Evolutionary conservation across 2,113 vertebrate genomes (phyloP).

Genomic region (Paradoxurus hermaphroditus): DNA sequence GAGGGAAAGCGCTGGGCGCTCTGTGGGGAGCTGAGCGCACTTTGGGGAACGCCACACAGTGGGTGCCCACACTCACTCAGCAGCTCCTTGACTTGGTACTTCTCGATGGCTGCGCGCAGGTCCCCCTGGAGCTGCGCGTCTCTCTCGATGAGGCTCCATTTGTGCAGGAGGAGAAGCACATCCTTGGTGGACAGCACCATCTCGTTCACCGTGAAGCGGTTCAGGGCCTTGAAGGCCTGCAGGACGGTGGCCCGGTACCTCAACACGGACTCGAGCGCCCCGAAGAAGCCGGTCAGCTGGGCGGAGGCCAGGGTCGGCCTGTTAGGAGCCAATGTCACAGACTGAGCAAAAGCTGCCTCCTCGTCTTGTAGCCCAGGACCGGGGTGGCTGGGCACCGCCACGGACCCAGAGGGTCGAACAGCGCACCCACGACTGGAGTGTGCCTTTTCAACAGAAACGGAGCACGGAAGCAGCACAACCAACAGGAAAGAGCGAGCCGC

Average conservation of each 20-base stretch:
- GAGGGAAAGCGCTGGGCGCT: accelerated
- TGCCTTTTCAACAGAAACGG: accelerated
- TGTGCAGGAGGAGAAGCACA: constrained; percentile 86
- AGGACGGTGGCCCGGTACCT: constrained; percentile 81
- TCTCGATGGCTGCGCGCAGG: constrained; percentile 83
- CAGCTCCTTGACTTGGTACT: constrained; percentile 84
- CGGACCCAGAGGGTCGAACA: accelerated
- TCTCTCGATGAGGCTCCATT: constrained; percentile 86
- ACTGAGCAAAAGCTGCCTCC: neutral
- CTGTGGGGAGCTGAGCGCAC: too few species aligned
- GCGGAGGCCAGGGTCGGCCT: constrained; percentile 83
- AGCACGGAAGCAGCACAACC: accelerated
- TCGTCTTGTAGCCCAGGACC: neutral
- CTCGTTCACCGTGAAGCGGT: constrained; percentile 80
- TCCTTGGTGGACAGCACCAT: constrained; percentile 84
- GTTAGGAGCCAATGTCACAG: neutral
- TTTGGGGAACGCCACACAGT: accelerated
- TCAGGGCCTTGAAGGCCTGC: constrained; percentile 76
- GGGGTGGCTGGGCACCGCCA: accelerated
- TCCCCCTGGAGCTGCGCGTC: constrained; percentile 81
- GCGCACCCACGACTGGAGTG: accelerated
- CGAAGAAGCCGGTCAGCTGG: constrained; percentile 83
- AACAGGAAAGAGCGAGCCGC: neutral
- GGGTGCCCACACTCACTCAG: constrained; percentile 85
- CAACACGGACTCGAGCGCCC: constrained; percentile 86